phyloP scores from a whole-genome alignment of 1,140 invertebrate genomes.

The Drosophila carrolli region DNA sequence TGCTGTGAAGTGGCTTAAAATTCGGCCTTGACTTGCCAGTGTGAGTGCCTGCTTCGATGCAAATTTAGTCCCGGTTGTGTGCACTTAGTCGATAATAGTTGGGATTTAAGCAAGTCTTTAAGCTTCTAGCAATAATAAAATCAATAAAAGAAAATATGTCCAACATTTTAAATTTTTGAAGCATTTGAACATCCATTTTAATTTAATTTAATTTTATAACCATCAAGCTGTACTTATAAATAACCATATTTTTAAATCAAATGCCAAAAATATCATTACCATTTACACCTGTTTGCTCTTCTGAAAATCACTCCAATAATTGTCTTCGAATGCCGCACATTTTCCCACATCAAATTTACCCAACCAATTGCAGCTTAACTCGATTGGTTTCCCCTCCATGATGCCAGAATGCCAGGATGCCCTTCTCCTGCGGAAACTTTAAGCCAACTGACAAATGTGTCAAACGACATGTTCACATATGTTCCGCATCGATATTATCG shows the following conservation, averaged over 20 bases:
- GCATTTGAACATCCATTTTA: too few species aligned
- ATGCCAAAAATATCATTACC: neutral
- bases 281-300: neutral
- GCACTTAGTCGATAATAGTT: neutral
- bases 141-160: too few species aligned
- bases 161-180: too few species aligned
- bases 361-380: constrained; percentile 38
- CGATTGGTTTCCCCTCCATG: constrained; percentile 2
- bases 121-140: neutral
- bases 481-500: constrained; percentile 79
- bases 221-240: too few species aligned
- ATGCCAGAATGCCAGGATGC: neutral
- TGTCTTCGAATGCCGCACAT: constrained; percentile 1
- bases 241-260: too few species aligned
- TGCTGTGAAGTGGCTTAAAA: constrained; percentile 71
- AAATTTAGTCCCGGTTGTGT: constrained; percentile 33
- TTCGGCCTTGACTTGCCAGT: constrained; percentile 46
- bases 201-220: too few species aligned
- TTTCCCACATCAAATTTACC: neutral
- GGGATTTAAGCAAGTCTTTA: neutral
- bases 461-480: constrained; percentile 81
- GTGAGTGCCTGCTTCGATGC: constrained; percentile 34
- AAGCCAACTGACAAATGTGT: constrained; percentile 81
- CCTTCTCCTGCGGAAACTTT: constrained; percentile 36
- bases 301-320: constrained; percentile 4